Percentiles rank a stretch among this genome's conserved stretches.
Conservation (phyloP, 2,888 invertebrate species). For the Kryphioiulus occultus region DNA sequence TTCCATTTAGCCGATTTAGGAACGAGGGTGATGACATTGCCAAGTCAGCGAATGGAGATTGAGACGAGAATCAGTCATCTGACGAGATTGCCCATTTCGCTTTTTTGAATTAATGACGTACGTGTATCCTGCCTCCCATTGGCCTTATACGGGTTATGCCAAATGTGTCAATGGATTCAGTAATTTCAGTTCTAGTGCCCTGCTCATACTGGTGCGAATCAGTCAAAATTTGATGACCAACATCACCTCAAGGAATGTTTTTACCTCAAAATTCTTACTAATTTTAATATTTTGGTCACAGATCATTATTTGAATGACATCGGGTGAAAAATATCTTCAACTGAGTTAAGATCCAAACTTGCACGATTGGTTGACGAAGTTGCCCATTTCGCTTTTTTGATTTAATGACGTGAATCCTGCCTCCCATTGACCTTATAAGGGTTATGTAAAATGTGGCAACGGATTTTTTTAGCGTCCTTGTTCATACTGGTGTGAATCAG, state of each 20-base stretch:
- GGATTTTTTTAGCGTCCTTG: no score
- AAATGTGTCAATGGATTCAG: neutral
- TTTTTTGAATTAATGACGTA: neutral
- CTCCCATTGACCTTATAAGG: slow-evolving; percentile 7
- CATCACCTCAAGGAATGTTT: no score
- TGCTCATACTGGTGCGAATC: no score
- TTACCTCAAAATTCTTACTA: no score
- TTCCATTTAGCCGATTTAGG: neutral
- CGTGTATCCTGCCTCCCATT: neutral
- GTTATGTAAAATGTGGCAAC: neutral
- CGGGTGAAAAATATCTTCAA: no score
- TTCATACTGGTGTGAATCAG: no score
- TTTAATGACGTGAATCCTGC: neutral
- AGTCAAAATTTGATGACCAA: no score
- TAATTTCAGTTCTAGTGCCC: no score
- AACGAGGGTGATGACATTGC: slow-evolving; percentile 33
- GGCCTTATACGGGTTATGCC: neutral
- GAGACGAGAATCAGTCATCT: neutral
- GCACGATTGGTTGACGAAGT: neutral
- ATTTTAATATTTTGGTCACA: no score
- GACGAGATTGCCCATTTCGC: neutral
- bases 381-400: neutral
- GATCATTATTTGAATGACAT: no score
- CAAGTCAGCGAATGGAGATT: neutral
- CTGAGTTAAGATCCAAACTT: no score